These are phyloP conservation scores for Tamias sibiricus DNA, from an alignment of 2,113 vertebrate genomes.

Conservation along the genomic window DNA sequence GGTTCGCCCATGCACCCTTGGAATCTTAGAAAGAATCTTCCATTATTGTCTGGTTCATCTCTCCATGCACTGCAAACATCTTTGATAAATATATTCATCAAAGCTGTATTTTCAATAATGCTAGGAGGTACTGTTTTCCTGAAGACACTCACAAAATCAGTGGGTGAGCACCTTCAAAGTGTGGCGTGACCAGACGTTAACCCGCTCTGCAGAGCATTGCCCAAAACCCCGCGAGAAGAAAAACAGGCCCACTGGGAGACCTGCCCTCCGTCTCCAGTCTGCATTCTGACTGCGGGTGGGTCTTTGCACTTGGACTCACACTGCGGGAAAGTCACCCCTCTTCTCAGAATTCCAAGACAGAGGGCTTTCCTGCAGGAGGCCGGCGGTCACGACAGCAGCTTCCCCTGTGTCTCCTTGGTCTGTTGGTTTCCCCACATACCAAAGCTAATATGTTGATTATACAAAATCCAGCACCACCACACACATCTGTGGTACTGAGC, in stretches of 20 bases:
- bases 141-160: neutral
- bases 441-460: neutral
- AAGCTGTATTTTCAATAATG: neutral
- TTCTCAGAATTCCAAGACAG: neutral
- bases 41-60: neutral
- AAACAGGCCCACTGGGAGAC: neutral
- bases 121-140: neutral
- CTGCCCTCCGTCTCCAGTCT: accelerated
- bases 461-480: neutral
- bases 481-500: accelerated
- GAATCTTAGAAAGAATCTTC: neutral
- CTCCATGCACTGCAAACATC: neutral
- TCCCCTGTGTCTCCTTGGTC: neutral
- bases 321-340: neutral
- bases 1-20: neutral
- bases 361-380: too few species aligned
- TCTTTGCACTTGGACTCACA: neutral
- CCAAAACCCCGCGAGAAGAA: accelerated
- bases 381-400: too few species aligned
- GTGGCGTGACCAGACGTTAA: too few species aligned
- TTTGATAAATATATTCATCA: neutral
- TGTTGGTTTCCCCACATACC: neutral
- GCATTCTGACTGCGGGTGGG: neutral
- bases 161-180: neutral
- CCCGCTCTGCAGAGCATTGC: accelerated